phyloP scores from a whole-genome alignment of 2,797 vertebrate genomes.

The Spheniscus humboldti region DNA sequence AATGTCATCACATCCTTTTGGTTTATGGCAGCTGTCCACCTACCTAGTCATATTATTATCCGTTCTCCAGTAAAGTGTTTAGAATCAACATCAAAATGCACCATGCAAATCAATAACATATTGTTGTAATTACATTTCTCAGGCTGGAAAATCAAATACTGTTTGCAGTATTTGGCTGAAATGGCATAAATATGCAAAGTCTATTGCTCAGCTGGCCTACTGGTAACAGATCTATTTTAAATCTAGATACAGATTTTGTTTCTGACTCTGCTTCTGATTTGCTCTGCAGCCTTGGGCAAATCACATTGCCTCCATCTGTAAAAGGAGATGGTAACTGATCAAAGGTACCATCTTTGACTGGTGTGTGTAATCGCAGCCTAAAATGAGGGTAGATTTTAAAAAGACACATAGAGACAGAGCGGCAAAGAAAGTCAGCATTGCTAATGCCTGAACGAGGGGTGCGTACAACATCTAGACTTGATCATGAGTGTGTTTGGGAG shows the following conservation, averaged over 20 bases:
- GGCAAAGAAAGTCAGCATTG: neutral
- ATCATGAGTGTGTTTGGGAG: neutral
- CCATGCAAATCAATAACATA: conserved; percentile 48
- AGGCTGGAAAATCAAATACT: neutral
- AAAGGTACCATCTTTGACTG: conserved; percentile 11
- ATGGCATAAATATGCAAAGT: conserved; percentile 1
- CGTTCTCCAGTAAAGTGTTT: neutral
- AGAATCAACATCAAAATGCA: conserved; percentile 33
- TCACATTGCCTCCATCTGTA: conserved; percentile 23
- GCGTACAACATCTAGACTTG: neutral
- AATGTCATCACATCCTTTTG: conserved; percentile 38
- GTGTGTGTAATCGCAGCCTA: neutral
- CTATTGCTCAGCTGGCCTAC: neutral
- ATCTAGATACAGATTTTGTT: conserved; percentile 10
- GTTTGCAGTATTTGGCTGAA: conserved; percentile 2
- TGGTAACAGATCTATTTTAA: conserved; percentile 31
- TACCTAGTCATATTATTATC: neutral
- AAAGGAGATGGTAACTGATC: conserved; percentile 50
- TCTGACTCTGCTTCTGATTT: conserved; percentile 45
- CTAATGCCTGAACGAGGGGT: neutral
- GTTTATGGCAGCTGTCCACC: conserved; percentile 51
- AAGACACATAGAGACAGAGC: neutral
- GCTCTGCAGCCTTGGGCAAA: conserved; percentile 14
- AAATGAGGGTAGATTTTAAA: conserved; percentile 18
- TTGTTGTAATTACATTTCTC: conserved; percentile 29